Percentiles rank a stretch among this genome's conserved stretches.
phyloP scores from a whole-genome alignment of 2,888 invertebrate species.

The Trichopoda pennipes region DNA sequence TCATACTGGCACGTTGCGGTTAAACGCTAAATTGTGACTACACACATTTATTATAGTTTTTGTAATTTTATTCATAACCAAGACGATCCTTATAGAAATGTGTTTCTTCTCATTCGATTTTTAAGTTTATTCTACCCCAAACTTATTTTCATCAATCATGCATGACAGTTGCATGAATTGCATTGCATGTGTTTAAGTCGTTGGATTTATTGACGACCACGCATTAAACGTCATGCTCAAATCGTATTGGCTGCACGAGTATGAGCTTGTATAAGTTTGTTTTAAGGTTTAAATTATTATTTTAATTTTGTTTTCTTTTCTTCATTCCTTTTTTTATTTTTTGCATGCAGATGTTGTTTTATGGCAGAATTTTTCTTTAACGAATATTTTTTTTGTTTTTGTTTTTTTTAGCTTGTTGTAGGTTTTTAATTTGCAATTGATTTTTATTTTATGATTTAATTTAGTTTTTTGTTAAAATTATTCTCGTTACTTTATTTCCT shows the following conservation, averaged over 20 bases:
- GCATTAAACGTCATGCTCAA: conserved; percentile 58
- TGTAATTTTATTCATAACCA: conserved; percentile 16
- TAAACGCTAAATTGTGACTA: not conserved
- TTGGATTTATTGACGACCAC: conserved; percentile 62
- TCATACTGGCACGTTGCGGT: too few relatives aligned
- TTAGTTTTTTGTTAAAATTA: not conserved
- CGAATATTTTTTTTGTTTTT: conserved; percentile 8
- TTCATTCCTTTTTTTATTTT: not conserved
- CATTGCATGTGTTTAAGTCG: conserved; percentile 48
- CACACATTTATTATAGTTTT: not conserved
- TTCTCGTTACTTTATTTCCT: conserved; percentile 40
- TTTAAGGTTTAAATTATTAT: conserved; percentile 23
- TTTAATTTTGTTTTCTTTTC: not conserved
- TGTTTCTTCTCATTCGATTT: not conserved
- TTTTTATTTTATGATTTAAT: conserved; percentile 8
- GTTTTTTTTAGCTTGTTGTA: conserved; percentile 13
- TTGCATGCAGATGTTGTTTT: conserved; percentile 22
- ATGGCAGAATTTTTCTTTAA: conserved; percentile 36
- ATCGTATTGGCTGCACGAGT: conserved; percentile 13
- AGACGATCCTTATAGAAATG: not conserved
- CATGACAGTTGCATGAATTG: conserved; percentile 64
- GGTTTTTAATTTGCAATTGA: conserved; percentile 26
- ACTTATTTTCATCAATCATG: conserved; percentile 66
- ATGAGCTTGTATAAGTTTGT: conserved; percentile 3
- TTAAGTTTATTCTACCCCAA: conserved; percentile 19